These are phyloP conservation scores for Nannoperca obscura DNA, from an alignment of 2,797 vertebrate species.

Conservation along the genomic window DNA sequence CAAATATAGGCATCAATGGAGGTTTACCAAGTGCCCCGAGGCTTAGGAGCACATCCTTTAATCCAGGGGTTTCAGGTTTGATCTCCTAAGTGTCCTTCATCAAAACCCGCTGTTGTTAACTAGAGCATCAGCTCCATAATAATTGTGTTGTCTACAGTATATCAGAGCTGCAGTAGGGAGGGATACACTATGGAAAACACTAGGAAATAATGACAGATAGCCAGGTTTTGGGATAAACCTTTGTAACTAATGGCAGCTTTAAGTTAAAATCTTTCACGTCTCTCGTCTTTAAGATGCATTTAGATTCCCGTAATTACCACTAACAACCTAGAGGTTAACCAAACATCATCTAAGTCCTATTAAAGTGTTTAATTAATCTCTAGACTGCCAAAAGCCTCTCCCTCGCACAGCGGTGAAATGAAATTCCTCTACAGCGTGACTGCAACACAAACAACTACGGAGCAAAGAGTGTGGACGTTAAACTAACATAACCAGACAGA, in stretches of 20 bases:
- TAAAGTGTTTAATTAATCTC: conserved; percentile 49
- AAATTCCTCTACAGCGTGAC: conserved; percentile 55
- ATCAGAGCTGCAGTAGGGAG: conserved; percentile 5
- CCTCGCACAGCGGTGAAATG: conserved; percentile 44
- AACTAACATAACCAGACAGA: conserved; percentile 20
- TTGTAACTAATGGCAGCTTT: neutral
- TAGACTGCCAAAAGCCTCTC: conserved; percentile 43
- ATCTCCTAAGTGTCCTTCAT: conserved; percentile 27
- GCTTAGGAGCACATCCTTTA: conserved; percentile 58
- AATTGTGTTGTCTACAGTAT: neutral
- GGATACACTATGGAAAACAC: conserved; percentile 4
- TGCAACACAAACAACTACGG: conserved; percentile 46
- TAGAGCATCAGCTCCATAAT: neutral
- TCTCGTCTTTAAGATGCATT: neutral
- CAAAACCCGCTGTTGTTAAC: conserved; percentile 17
- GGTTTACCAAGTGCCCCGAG: conserved; percentile 52
- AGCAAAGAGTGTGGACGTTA: conserved; percentile 6
- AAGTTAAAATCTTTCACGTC: neutral
- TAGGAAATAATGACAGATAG: neutral
- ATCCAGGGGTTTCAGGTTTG: conserved; percentile 57
- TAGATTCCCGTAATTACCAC: conserved; percentile 26
- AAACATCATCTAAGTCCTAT: conserved; percentile 40
- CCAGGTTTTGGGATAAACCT: neutral
- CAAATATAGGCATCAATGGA: conserved; percentile 76
- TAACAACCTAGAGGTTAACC: conserved; percentile 37